Percentiles rank a stretch among this genome's conserved stretches.
phyloP scores from a whole-genome alignment of 2,797 vertebrate genomes.

The Pantherophis vulpinus region DNA sequence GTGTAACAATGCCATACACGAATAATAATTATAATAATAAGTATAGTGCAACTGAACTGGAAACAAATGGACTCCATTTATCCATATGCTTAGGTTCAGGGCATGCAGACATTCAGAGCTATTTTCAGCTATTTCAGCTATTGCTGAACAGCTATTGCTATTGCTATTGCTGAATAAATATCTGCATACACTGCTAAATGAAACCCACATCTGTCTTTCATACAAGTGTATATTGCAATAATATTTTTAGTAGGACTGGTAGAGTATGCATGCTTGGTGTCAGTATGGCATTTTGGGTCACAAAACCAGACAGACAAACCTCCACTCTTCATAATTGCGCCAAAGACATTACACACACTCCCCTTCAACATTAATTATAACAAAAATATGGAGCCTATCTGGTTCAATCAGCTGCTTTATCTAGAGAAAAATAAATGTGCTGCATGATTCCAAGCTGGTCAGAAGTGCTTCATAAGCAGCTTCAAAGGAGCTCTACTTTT shows the following conservation, averaged over 20 bases:
- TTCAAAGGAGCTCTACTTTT: neutral
- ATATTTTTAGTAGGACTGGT: neutral
- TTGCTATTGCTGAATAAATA: neutral
- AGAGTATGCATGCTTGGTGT: neutral
- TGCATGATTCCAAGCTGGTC: neutral
- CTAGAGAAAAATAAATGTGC: neutral
- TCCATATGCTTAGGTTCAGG: neutral
- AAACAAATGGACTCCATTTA: neutral
- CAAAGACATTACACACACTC: neutral
- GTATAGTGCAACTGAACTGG: neutral
- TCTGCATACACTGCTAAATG: neutral
- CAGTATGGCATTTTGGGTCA: neutral
- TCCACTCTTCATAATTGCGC: neutral
- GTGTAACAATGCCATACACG: neutral
- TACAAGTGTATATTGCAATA: neutral
- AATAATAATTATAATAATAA: neutral
- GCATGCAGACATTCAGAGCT: neutral
- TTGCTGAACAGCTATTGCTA: no score
- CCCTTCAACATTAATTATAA: neutral
- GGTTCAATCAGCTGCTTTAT: neutral
- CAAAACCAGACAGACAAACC: neutral
- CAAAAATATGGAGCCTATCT: neutral
- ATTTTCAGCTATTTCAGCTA: neutral
- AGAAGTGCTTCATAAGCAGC: neutral
- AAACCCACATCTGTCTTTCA: neutral